A percentile compares a stretch with the other conserved stretches of the same genome.
Evolutionary conservation across 1,140 invertebrate genomes (phyloP).

Genomic region (Zaprionus camerounensis): DNA sequence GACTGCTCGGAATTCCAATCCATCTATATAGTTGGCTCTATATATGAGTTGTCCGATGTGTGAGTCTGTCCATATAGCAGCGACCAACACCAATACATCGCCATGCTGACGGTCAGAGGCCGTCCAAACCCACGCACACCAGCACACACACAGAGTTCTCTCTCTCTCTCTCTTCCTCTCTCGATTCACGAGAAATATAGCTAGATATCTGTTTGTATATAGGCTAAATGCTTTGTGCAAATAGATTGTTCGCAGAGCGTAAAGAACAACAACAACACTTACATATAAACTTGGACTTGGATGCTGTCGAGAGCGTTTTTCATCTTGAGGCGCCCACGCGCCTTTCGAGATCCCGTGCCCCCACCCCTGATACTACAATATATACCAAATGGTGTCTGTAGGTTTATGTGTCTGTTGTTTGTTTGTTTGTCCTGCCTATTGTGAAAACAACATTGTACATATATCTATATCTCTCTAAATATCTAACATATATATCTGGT

Average conservation of each 20-base stretch:
- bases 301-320: slow-evolving; percentile 51
- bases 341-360: slow-evolving; percentile 23
- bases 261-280: slow-evolving; percentile 43
- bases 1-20: slow-evolving; percentile 78
- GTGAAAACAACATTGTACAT: slow-evolving; percentile 42
- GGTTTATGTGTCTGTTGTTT: slow-evolving; percentile 44
- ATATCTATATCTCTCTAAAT: slow-evolving; percentile 42
- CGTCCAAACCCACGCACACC: slow-evolving; percentile 73
- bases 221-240: slow-evolving; percentile 69
- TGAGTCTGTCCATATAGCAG: slow-evolving; percentile 50
- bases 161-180: slow-evolving; percentile 24
- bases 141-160: slow-evolving; percentile 42
- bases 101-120: slow-evolving; percentile 76
- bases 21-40: slow-evolving; percentile 56
- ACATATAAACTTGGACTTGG: slow-evolving; percentile 80
- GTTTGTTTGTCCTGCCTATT: slow-evolving; percentile 73
- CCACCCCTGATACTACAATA: neutral
- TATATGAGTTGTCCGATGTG: slow-evolving; percentile 51
- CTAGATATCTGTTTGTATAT: slow-evolving; percentile 25
- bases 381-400: slow-evolving; percentile 6
- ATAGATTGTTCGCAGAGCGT: slow-evolving; percentile 72
- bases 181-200: slow-evolving; percentile 41
- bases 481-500: slow-evolving; percentile 47
- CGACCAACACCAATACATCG: slow-evolving; percentile 21
- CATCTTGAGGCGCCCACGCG: slow-evolving; percentile 61